Evolutionary conservation across 2,113 vertebrate genomes (phyloP), one percentile per base, ranked within the genome.

Genomic region (Orientallactaga bullata): DNA sequence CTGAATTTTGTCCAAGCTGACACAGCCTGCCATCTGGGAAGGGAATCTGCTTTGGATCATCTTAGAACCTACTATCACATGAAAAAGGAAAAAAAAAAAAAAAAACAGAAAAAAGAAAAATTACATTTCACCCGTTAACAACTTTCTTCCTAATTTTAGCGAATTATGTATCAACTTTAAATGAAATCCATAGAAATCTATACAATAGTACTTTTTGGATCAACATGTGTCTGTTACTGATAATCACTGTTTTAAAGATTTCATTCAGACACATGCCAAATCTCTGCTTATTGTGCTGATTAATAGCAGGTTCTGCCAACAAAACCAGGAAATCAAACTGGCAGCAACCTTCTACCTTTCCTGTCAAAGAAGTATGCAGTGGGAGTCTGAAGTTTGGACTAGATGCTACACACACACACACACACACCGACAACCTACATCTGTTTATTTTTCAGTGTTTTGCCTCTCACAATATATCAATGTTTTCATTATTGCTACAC

Each of bases 341-440:
- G 8, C 8, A 17, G 23, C 61, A 47, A 23, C 16, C 47, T 20
- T 1, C 4, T 1, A 63, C 11, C 4, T 1, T 37, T 0, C 2
- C 16, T 32, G 37, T 91, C 21, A 61, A 47, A 32, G 23, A 90
- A 16, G 3, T 30, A 3, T 85, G 28, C 74, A 24, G 66, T 51
- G 24, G 15, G 9, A 82, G 82, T 61, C 26, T 78, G 9, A 83
- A n/a, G 35, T 37, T 35, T 74, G 80, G 80, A 78, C 17, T 61
- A 10, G 35, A 0, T 20, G 2, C 5, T 28, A 51, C 6, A 17
- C 7, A 63, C 42, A 77, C 28, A 20, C 37, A 39, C 16, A 21
- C n/a, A 58, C 61, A 58, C 21, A 10, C 73, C 3, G 65, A 78
- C 28, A 60, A 37, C 7, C 35, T 58, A 5, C 7, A 20, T 0